Conservation (phyloP, 2,797 vertebrate genomes). For the Smutsia gigantea region DNA sequence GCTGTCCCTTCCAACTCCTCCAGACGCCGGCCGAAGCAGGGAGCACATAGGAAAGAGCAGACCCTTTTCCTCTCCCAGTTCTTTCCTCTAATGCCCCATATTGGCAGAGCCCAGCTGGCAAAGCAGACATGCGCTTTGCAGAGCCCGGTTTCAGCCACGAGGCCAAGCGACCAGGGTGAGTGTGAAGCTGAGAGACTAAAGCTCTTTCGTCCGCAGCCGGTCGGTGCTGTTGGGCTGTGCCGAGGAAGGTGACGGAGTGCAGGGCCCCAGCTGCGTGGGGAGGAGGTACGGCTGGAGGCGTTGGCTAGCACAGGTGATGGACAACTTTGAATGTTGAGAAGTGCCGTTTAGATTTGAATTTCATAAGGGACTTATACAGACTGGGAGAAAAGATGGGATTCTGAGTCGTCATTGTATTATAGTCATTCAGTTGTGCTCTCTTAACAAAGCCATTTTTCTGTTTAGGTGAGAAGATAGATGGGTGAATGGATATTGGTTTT, state of each 20-base stretch:
- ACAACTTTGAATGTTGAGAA: not conserved
- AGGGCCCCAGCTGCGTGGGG: not conserved
- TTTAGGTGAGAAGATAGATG: not conserved
- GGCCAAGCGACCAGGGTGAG: not conserved
- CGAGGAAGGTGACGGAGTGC: not conserved
- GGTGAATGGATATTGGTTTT: not conserved
- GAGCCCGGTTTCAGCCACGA: not conserved
- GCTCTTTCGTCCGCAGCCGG: not conserved
- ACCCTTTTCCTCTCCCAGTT: not conserved
- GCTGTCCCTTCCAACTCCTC: not conserved
- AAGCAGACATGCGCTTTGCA: not conserved
- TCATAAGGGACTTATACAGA: not conserved
- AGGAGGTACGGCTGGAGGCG: not conserved
- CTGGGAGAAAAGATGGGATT: not conserved
- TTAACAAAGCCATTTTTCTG: conserved; percentile 22
- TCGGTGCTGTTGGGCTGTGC: not conserved
- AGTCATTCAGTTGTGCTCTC: not conserved
- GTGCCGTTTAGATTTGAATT: not conserved
- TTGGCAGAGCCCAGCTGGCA: not conserved
- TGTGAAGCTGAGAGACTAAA: not conserved
- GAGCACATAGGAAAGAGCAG: not conserved
- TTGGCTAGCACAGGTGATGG: not conserved
- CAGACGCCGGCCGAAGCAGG: not conserved
- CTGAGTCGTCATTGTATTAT: not conserved
- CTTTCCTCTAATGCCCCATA: not conserved